A percentile compares a stretch with the other conserved stretches of the same genome.
Evolutionary conservation across 2,113 vertebrate genomes (phyloP).

Genomic region (Oceanites oceanicus): DNA sequence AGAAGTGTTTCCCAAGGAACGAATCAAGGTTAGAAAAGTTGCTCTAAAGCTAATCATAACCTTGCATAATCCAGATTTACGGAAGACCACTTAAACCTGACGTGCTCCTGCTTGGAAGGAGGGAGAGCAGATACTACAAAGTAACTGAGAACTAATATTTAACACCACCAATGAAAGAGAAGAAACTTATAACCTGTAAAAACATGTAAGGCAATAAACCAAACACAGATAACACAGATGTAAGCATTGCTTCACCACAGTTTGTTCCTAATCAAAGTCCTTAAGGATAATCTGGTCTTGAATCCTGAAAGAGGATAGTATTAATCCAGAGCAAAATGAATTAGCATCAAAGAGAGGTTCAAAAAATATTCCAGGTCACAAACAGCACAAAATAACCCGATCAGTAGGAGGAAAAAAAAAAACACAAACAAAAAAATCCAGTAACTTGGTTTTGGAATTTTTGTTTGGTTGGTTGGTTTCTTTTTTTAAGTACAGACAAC

Average conservation of each 20-base stretch:
- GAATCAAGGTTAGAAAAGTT: not conserved
- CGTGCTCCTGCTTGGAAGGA: not conserved
- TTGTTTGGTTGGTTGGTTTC: too few relatives aligned
- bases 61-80: not conserved
- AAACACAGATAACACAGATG: not conserved
- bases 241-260: not conserved
- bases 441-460: not conserved
- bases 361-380: not conserved
- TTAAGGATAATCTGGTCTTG: not conserved
- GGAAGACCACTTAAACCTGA: not conserved
- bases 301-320: slow-evolving; percentile 4
- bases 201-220: not conserved
- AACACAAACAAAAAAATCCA: not conserved
- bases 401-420: too few relatives aligned
- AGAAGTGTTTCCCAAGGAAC: not conserved
- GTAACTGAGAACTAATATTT: too few relatives aligned
- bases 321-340: slow-evolving; percentile 34
- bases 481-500: not conserved
- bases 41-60: not conserved
- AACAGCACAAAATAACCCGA: not conserved
- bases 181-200: not conserved
- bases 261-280: not conserved
- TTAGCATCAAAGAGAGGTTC: not conserved
- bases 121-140: not conserved
- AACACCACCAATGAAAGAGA: not conserved